Evolutionary conservation across 1,140 invertebrate species (phyloP).

Genomic region (Uloborus diversus): DNA sequence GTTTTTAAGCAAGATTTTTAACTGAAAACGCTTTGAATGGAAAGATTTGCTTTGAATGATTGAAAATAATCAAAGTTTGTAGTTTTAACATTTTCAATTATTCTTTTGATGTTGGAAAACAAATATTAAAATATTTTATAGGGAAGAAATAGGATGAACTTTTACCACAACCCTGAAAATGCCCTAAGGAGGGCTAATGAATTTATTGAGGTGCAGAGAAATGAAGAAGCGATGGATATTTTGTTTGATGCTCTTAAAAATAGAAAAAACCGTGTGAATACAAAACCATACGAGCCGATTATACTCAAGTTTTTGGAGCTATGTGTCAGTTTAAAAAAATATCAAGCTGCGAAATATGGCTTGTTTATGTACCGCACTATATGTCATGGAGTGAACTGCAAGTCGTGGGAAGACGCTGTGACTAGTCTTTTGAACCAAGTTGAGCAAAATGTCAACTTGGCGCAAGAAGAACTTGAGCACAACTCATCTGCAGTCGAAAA

Average conservation of each 20-base stretch:
- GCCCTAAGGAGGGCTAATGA: conserved; percentile 90
- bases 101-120: no score
- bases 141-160: no score
- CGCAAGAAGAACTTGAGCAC: conserved; percentile 91
- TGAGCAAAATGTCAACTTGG: conserved; percentile 93
- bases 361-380: conserved; percentile 98
- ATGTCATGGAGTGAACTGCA: conserved; percentile 96
- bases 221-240: conserved; percentile 93
- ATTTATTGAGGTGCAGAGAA: conserved; percentile 78
- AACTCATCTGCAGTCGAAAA: conserved; percentile 92
- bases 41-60: no score
- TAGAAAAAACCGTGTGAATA: conserved; percentile 94
- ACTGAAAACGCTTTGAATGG: no score
- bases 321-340: conserved; percentile 97
- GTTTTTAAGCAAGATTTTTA: no score
- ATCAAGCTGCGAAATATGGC: conserved; percentile 97
- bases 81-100: no score
- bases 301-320: conserved; percentile 99
- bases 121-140: no score
- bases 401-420: conserved; percentile 93
- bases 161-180: conserved; percentile 95
- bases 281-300: conserved; percentile 96
- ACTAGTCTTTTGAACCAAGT: conserved; percentile 91
- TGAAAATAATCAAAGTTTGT: no score
- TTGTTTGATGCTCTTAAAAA: conserved; percentile 98